Evolutionary conservation across 2,888 invertebrate species (phyloP).

Genomic region (Eutolmus rufibarbis): DNA sequence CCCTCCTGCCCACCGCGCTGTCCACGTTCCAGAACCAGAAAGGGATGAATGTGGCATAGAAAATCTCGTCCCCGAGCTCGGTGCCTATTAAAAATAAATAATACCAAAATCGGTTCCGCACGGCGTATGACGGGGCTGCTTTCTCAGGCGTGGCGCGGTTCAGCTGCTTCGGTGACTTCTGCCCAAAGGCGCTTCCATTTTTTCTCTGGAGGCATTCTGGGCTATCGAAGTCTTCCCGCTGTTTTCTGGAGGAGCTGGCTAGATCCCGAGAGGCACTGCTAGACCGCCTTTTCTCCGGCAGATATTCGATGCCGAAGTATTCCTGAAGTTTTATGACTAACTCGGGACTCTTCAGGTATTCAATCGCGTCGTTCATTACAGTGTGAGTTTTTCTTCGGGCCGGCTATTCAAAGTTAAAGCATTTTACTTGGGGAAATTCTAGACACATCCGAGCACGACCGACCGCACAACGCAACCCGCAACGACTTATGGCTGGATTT

Average conservation of each 20-base stretch:
- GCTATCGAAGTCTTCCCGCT: not conserved
- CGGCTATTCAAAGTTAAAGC: not conserved
- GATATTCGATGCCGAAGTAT: constrained; percentile 76
- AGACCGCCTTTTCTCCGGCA: not conserved
- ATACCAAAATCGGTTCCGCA: constrained; percentile 82
- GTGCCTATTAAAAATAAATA: constrained; percentile 86
- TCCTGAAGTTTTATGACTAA: constrained; percentile 81
- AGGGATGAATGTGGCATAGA: constrained; percentile 90
- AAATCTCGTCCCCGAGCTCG: constrained; percentile 87
- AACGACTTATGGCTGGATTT: not conserved
- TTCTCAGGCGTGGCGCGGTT: not conserved
- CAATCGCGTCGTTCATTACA: constrained; percentile 61
- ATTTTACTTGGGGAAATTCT: not conserved
- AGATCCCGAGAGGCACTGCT: not conserved
- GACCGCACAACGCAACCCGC: not conserved
- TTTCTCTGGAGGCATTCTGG: not conserved
- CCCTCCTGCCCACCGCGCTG: constrained; percentile 82
- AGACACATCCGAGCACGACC: not conserved
- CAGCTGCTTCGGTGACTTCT: not conserved
- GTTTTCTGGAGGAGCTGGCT: not conserved
- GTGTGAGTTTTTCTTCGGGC: not conserved
- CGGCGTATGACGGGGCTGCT: constrained; percentile 52
- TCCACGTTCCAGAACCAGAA: constrained; percentile 96
- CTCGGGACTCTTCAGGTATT: constrained; percentile 77
- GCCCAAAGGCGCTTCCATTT: constrained; percentile 1